Conservation (phyloP, 2,797 vertebrate species). For the Lophura swinhoii region DNA sequence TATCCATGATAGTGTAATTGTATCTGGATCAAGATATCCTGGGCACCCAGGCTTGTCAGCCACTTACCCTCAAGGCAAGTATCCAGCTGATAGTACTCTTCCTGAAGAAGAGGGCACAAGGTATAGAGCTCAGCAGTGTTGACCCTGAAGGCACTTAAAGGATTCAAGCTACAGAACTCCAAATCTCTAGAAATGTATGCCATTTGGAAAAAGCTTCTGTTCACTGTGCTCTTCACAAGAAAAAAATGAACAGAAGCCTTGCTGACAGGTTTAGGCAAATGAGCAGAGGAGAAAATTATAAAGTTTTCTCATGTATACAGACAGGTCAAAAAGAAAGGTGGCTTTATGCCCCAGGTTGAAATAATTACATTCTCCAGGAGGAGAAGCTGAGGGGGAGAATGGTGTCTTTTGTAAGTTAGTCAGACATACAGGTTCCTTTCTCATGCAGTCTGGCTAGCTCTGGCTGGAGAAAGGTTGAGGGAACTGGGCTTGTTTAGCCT, state of each 20-base stretch:
- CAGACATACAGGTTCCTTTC: not conserved
- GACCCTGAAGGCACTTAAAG: not conserved
- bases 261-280: not conserved
- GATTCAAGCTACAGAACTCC: not conserved
- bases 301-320: not conserved
- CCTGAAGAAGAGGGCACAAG: not conserved
- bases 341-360: not conserved
- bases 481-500: too few relatives aligned
- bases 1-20: not conserved
- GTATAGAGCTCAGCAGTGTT: rapidly evolving
- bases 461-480: too few relatives aligned
- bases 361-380: not conserved
- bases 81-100: not conserved
- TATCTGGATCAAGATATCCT: not conserved
- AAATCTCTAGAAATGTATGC: not conserved
- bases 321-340: not conserved
- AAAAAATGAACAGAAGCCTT: not conserved
- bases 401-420: not conserved
- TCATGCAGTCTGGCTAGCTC: not conserved
- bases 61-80: not conserved
- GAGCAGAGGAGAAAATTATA: not conserved
- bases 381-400: not conserved
- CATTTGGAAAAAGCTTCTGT: not conserved
- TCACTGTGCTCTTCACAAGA: not conserved
- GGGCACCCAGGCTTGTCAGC: not conserved